Evolutionary conservation across 2,888 invertebrate species (phyloP).

Genomic region (Ypsolopha scabrella): DNA sequence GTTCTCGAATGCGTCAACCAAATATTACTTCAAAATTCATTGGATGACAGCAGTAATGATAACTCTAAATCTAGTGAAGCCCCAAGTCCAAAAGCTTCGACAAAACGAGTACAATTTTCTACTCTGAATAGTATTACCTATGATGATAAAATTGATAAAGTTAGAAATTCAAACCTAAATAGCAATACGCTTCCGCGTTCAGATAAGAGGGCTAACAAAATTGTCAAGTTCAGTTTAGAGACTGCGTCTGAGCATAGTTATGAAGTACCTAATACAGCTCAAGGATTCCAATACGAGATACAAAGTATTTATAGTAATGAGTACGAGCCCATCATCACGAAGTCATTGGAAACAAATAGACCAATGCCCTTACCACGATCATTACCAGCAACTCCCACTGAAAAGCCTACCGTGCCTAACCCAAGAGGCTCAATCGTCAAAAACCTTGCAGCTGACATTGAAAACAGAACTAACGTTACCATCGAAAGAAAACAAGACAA

Average conservation of each 20-base stretch:
- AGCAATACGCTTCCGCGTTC: conserved; percentile 47
- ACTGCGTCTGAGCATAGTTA: conserved; percentile 71
- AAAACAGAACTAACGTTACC: conserved; percentile 53
- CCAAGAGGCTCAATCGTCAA: conserved; percentile 64
- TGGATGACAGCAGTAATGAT: conserved; percentile 69
- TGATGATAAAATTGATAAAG: conserved; percentile 53
- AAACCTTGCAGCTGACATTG: conserved; percentile 61
- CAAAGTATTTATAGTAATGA: conserved; percentile 82
- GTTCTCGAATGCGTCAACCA: conserved; percentile 89
- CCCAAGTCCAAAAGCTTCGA: conserved; percentile 56
- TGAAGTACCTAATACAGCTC: conserved; percentile 70
- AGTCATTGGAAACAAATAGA: conserved; percentile 36
- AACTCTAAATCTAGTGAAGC: conserved; percentile 59
- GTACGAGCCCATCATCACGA: conserved; percentile 77
- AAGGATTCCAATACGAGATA: conserved; percentile 64
- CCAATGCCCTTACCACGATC: conserved; percentile 40
- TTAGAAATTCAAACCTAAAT: conserved; percentile 30
- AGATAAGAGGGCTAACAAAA: conserved; percentile 62
- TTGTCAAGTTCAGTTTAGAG: conserved; percentile 63
- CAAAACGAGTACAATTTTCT: conserved; percentile 73
- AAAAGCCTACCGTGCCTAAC: conserved; percentile 52
- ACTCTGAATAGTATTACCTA: conserved; percentile 73
- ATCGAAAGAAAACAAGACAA: conserved; percentile 64
- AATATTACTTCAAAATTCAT: conserved; percentile 81
- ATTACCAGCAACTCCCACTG: conserved; percentile 22